Evolutionary conservation across 2,113 vertebrate species (phyloP).

Genomic region (Brachionichthys hirsutus): DNA sequence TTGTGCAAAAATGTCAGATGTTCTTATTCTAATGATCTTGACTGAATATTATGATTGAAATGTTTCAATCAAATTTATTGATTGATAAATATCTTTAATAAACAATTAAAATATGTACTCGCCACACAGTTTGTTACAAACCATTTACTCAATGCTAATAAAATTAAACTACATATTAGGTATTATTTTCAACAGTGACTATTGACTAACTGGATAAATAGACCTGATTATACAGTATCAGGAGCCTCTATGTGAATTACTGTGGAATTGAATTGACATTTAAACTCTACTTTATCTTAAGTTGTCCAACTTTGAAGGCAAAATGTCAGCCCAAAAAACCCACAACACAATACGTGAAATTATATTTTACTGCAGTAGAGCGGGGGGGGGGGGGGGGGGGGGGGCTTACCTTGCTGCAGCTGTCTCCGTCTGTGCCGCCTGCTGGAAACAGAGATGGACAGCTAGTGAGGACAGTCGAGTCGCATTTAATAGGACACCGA

Average conservation of each 20-base stretch:
- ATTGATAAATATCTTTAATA: no score
- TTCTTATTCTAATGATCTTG: background rate
- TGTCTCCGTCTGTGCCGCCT: slow-evolving; percentile 64
- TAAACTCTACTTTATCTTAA: no score
- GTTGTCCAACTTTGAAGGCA: no score
- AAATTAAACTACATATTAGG: no score
- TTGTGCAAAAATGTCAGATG: slow-evolving; percentile 37
- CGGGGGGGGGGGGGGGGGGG: background rate
- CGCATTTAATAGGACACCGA: slow-evolving; percentile 69
- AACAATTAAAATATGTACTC: no score
- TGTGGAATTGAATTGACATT: no score
- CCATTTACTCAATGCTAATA: no score
- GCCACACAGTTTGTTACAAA: no score
- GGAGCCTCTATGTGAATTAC: background rate
- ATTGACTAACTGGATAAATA: no score
- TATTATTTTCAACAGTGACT: no score
- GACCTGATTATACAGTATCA: background rate
- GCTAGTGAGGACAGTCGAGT: slow-evolving; percentile 57
- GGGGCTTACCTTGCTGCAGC: slow-evolving; percentile 65
- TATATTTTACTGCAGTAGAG: background rate
- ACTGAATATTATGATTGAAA: background rate
- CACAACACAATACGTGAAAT: background rate
- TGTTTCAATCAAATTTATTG: no score
- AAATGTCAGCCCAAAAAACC: background rate
- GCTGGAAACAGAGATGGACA: slow-evolving; percentile 63